phyloP scores from a whole-genome alignment of 2,113 vertebrate species.

The Orycteropus afer region DNA sequence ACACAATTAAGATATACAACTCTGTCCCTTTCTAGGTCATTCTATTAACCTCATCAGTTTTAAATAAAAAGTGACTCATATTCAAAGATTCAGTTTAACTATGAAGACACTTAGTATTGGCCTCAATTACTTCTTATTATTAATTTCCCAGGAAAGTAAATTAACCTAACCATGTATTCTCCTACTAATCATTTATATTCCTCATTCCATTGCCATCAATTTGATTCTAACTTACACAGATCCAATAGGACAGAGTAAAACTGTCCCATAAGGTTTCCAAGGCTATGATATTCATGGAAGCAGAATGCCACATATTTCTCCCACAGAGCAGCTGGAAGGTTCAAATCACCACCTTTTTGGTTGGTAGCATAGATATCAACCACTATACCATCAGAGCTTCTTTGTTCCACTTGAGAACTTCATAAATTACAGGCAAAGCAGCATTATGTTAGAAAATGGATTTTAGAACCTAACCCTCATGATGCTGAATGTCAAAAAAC shows the following conservation, averaged over 20 bases:
- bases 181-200: not conserved
- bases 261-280: too few species aligned
- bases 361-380: too few species aligned
- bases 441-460: not conserved
- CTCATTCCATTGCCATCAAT: too few species aligned
- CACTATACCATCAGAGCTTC: too few species aligned
- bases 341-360: too few species aligned
- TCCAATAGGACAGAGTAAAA: too few species aligned
- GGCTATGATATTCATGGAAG: too few species aligned
- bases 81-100: not conserved
- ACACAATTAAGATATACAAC: too few species aligned
- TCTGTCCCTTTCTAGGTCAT: not conserved
- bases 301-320: too few species aligned
- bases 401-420: not conserved
- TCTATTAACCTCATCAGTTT: not conserved
- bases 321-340: too few species aligned
- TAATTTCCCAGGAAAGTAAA: not conserved
- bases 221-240: too few species aligned
- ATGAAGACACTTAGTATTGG: too few species aligned
- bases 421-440: not conserved
- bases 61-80: not conserved
- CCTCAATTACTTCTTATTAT: not conserved
- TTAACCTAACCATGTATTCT: not conserved
- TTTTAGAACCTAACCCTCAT: not conserved
- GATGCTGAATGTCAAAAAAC: not conserved